Evolutionary conservation across 2,888 invertebrate genomes (phyloP).

Genomic region (Pseudolycoriella hygida): DNA sequence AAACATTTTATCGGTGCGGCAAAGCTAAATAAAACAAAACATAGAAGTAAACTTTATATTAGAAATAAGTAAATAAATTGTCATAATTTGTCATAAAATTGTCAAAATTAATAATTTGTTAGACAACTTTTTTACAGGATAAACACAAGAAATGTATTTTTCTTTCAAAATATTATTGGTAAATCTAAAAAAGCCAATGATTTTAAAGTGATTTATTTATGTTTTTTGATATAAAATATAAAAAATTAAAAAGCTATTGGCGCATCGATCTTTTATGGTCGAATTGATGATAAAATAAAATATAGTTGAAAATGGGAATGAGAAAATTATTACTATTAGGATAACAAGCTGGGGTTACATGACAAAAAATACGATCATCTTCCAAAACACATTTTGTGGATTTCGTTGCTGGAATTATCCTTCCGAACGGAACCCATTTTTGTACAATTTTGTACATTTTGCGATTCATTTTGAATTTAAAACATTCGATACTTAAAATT

Average conservation of each 20-base stretch:
- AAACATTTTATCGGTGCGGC: conserved; percentile 3
- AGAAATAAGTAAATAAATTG: too few relatives aligned
- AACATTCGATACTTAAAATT: too few relatives aligned
- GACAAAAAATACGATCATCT: too few relatives aligned
- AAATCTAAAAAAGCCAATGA: neutral
- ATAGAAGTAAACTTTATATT: neutral
- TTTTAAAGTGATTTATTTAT: neutral
- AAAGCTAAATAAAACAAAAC: conserved; percentile 1
- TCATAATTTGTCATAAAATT: conserved; percentile 5
- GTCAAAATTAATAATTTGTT: neutral
- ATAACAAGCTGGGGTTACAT: too few relatives aligned
- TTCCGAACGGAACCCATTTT: too few relatives aligned
- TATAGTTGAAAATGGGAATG: neutral
- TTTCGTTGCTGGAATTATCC: too few relatives aligned
- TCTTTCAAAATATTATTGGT: neutral
- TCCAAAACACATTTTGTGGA: too few relatives aligned
- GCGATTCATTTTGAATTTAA: too few relatives aligned
- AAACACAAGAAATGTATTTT: neutral
- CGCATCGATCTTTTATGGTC: conserved; percentile 1
- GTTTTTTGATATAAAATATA: neutral
- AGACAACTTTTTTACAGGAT: neutral
- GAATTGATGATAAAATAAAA: neutral
- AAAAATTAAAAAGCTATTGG: conserved; percentile 2
- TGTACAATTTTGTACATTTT: too few relatives aligned
- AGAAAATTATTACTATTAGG: too few relatives aligned